Percentiles rank a stretch among this genome's conserved stretches.
These are phyloP conservation scores for Crotalus horridus DNA, from an alignment of 2,113 vertebrate genomes.

Conservation along the genomic window DNA sequence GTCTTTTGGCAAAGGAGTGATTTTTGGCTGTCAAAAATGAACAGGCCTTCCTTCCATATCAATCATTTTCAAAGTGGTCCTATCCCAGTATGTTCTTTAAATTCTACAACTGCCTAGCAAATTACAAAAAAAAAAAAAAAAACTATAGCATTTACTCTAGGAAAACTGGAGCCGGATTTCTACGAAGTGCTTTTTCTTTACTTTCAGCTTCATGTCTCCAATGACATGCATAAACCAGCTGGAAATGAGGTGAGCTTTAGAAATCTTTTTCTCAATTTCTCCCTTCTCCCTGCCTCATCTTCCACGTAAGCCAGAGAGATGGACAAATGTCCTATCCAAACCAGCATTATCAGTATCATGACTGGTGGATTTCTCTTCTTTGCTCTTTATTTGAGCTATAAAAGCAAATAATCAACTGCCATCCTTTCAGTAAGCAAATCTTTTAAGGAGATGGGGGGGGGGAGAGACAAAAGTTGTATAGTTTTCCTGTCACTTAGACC, in stretches of 20 bases:
- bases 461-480: neutral
- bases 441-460: neutral
- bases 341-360: neutral
- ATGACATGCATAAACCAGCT: neutral
- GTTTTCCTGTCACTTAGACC: neutral
- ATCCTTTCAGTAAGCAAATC: neutral
- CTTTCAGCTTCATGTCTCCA: neutral
- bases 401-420: neutral
- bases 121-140: neutral
- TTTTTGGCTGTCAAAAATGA: neutral
- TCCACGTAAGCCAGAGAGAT: neutral
- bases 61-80: neutral
- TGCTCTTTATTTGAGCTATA: neutral
- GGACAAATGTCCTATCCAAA: neutral
- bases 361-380: neutral
- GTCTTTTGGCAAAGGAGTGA: neutral
- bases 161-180: neutral
- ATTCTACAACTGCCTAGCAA: neutral
- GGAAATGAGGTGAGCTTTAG: neutral
- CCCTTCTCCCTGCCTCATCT: neutral
- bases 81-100: neutral
- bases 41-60: neutral
- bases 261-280: neutral
- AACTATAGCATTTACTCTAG: neutral
- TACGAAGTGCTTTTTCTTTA: neutral